Percentiles rank a stretch among this genome's conserved stretches.
Evolutionary conservation across 2,113 vertebrate species (phyloP).

Genomic region (Variabilichromis moorii): DNA sequence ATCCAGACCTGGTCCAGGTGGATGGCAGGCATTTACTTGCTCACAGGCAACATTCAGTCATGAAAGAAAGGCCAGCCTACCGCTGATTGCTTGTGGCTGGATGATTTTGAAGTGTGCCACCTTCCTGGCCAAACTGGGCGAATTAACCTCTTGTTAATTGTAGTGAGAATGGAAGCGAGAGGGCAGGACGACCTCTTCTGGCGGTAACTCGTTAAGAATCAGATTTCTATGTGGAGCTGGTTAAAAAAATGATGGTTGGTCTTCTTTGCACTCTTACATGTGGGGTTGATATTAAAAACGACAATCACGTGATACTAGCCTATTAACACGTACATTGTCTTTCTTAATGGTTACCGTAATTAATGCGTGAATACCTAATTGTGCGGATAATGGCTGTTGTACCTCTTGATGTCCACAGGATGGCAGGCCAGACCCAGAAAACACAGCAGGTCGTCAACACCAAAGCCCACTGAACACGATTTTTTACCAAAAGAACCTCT

Average conservation of each 20-base stretch:
- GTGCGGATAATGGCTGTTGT: neutral
- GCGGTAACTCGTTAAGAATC: neutral
- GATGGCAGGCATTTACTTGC: neutral
- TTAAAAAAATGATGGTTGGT: neutral
- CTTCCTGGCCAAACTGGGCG: neutral
- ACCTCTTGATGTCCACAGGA: neutral
- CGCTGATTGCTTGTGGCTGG: neutral
- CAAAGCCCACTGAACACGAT: neutral
- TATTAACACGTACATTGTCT: neutral
- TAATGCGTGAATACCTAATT: neutral
- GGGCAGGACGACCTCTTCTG: constrained; percentile 50
- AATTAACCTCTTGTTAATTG: constrained; percentile 24
- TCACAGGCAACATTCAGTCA: neutral
- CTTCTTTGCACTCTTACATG: neutral
- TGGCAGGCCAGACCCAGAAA: neutral
- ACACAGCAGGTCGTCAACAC: neutral
- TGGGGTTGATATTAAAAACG: neutral
- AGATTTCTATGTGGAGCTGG: neutral
- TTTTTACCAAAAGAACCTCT: neutral
- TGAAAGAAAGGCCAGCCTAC: neutral
- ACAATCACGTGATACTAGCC: neutral
- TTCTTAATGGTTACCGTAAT: neutral
- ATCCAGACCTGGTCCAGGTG: neutral
- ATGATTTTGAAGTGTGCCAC: neutral
- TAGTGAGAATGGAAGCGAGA: neutral